Evolutionary conservation across 2,797 vertebrate species (phyloP).

Genomic region (Artibeus jamaicensis): DNA sequence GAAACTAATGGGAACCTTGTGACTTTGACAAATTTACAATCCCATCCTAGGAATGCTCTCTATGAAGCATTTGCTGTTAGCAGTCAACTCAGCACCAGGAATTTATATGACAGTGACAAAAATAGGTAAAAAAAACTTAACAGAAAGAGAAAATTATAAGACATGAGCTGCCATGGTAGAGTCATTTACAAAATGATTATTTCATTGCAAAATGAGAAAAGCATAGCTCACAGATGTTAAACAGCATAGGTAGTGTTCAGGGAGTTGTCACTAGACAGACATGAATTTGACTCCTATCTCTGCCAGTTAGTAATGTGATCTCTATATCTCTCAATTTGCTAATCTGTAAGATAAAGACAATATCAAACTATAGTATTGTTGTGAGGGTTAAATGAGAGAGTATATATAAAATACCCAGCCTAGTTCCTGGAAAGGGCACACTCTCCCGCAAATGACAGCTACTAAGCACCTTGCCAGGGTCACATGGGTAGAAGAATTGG

Average conservation of each 20-base stretch:
- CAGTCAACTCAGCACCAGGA: background rate
- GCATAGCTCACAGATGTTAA: accelerated
- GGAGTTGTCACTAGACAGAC: background rate
- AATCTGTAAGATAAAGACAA: background rate
- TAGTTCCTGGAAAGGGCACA: background rate
- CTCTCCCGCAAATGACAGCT: background rate
- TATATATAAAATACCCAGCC: background rate
- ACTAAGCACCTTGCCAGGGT: background rate
- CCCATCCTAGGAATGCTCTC: background rate
- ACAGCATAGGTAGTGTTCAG: background rate
- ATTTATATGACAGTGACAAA: background rate
- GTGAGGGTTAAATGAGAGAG: background rate
- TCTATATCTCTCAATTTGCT: background rate
- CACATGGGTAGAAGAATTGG: background rate
- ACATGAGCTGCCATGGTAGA: accelerated
- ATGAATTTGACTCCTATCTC: background rate
- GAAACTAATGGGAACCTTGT: background rate
- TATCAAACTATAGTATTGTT: background rate
- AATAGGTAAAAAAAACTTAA: background rate
- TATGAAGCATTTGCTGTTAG: background rate
- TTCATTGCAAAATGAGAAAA: background rate
- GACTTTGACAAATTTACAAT: background rate
- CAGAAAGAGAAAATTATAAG: background rate
- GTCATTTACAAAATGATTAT: background rate
- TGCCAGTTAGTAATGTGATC: background rate